Evolutionary conservation across 2,113 vertebrate genomes (phyloP).

Genomic region (Campylomormyrus numenius): DNA sequence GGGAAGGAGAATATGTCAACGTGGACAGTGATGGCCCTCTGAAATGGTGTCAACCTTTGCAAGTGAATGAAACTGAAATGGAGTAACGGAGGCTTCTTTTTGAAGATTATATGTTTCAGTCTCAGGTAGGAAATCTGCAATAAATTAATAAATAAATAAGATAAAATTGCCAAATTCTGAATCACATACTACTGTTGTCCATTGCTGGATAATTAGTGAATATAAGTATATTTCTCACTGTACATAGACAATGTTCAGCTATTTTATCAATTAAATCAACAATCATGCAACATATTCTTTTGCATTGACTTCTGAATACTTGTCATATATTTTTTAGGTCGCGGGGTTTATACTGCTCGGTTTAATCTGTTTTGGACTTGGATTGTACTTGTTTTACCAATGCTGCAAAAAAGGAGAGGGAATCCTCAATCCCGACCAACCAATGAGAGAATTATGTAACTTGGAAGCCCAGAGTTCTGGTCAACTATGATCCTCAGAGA

Average conservation of each 20-base stretch:
- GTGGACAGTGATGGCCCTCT: too few relatives aligned
- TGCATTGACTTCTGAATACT: too few relatives aligned
- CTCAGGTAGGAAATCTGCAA: conserved; percentile 53
- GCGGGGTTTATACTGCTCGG: too few relatives aligned
- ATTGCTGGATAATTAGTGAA: not conserved
- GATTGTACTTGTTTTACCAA: too few relatives aligned
- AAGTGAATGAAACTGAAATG: conserved; percentile 42
- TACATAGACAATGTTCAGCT: not conserved
- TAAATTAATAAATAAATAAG: too few relatives aligned
- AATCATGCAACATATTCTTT: too few relatives aligned
- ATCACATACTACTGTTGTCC: not conserved
- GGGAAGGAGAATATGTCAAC: conserved; percentile 44
- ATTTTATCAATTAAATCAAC: too few relatives aligned
- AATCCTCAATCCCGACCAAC: too few relatives aligned
- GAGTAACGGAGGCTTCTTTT: conserved; percentile 60
- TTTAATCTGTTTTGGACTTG: too few relatives aligned
- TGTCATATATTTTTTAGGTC: too few relatives aligned
- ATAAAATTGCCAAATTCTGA: not conserved
- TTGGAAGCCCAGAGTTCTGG: not conserved
- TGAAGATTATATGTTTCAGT: conserved; percentile 57
- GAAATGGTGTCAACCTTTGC: conserved; percentile 29
- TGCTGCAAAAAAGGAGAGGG: too few relatives aligned
- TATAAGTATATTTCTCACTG: not conserved
- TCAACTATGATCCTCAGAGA: not conserved
- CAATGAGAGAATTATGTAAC: too few relatives aligned